Evolutionary conservation across 2,113 vertebrate genomes (phyloP), one percentile per base, ranked within the genome.

Genomic region (Scortum barcoo): DNA sequence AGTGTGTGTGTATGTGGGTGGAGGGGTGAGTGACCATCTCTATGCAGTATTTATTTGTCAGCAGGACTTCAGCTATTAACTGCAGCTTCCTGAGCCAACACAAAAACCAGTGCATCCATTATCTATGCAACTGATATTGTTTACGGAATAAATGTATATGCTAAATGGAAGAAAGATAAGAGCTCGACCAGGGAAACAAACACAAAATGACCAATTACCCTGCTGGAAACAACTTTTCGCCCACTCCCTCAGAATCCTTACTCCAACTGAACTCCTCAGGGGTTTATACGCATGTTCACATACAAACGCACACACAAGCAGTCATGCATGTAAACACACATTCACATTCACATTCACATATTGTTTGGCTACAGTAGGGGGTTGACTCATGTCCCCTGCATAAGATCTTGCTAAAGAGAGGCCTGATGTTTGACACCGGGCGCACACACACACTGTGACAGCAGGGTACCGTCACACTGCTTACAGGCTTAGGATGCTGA

Each of bases 141-240:
- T 82, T 83, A 84, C 12, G 36, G 42, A 70, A 86, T 66, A 78
- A 83, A 81, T 65, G 81, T 80, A 78, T 74, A 81, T 81, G 57
- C 54, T 85, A 62, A 87, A 74, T 79, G 22, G 48, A 80, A 83
- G 48, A 76, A 67, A 53, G 48, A 68, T 58, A 89, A 68, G 78
- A 78, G 81, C 73, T 66, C 78, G 81, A 91, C 40, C 85, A 67
- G 51, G 24, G 40, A 81, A 75, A 83, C 44, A 76, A 61, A 74
- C 24, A 60, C 16, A 57, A 84, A 90, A 93, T 91, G 88, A 91
- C 74, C 88, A 92, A 93, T 92, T 92, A 93, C 80, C 22, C 90
- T 72, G 88, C 65, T 76, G 85, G 81, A 89, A 51, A 58, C 78
- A 83, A 74, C 68, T 72, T 60, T 70, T 72, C 67, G 58, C 90